Percentiles rank a stretch among this genome's conserved stretches.
Conservation (phyloP, 2,888 invertebrate species). For the Cephus pygmeus region DNA sequence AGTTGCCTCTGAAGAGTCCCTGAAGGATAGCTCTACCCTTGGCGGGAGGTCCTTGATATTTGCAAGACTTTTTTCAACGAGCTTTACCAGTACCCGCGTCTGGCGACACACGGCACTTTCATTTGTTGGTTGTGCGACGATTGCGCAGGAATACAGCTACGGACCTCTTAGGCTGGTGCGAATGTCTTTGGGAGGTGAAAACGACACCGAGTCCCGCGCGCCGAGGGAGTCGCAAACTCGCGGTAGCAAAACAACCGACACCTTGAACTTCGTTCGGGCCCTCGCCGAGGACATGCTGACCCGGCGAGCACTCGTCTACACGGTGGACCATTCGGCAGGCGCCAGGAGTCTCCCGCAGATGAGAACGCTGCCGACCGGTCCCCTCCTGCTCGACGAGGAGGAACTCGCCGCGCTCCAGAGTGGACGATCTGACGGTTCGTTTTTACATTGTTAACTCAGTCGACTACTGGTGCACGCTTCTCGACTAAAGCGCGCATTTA, state of each 20-base stretch:
- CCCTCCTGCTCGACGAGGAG: conserved; percentile 58
- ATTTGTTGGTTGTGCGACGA: too few species aligned
- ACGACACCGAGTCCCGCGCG: conserved; percentile 41
- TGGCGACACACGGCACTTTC: too few species aligned
- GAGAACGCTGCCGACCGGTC: conserved; percentile 28
- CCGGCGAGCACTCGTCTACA: conserved; percentile 59
- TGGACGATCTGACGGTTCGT: too few species aligned
- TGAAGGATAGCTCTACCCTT: too few species aligned
- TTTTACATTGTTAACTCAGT: too few species aligned
- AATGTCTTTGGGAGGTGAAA: conserved; percentile 42
- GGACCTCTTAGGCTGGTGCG: conserved; percentile 58
- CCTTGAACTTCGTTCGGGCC: conserved; percentile 53
- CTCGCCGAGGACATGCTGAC: conserved; percentile 56
- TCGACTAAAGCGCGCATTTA: too few species aligned
- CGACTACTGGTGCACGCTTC: too few species aligned
- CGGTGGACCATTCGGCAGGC: conserved; percentile 47
- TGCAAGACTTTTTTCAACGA: background rate
- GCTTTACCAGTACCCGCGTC: background rate
- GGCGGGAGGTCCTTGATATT: too few species aligned
- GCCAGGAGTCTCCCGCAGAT: conserved; percentile 37
- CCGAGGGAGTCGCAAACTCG: conserved; percentile 44
- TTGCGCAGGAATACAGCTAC: conserved; percentile 53
- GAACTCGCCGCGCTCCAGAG: conserved; percentile 36
- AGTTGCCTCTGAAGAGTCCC: background rate
- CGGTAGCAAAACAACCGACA: conserved; percentile 46